These are phyloP conservation scores for Urocolius indicus DNA, from an alignment of 2,113 vertebrate genomes.

Conservation along the genomic window DNA sequence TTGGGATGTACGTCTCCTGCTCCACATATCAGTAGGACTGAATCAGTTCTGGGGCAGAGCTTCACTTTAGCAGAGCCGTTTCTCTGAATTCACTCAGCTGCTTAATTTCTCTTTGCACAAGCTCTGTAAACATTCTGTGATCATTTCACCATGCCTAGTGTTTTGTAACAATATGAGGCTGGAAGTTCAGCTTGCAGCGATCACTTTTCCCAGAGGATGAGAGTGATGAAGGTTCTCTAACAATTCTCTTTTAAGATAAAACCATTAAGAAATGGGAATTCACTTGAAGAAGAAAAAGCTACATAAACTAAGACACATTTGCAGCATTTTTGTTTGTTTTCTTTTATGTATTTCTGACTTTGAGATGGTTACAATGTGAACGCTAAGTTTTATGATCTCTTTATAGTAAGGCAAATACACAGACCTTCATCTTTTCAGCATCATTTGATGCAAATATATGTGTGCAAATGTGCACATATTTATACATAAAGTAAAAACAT, in stretches of 20 bases:
- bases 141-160: neutral
- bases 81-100: neutral
- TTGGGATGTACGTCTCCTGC: neutral
- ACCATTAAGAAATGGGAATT: neutral
- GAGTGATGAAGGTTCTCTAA: neutral
- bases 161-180: neutral
- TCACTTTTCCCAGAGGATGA: neutral
- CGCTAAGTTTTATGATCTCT: neutral
- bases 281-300: neutral
- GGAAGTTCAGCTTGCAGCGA: neutral
- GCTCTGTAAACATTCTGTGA: rapidly evolving
- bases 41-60: neutral
- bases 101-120: neutral
- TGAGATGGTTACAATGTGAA: neutral
- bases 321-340: neutral
- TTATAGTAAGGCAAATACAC: neutral
- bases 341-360: neutral
- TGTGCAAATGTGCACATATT: neutral
- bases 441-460: neutral
- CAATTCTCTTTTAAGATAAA: neutral
- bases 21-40: rapidly evolving
- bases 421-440: neutral
- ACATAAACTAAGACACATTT: neutral
- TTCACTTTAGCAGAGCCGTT: neutral
- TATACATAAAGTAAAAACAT: neutral